Evolutionary conservation across 2,113 vertebrate genomes (phyloP), one percentile per base, ranked within the genome.

Genomic region (Promerops cafer): DNA sequence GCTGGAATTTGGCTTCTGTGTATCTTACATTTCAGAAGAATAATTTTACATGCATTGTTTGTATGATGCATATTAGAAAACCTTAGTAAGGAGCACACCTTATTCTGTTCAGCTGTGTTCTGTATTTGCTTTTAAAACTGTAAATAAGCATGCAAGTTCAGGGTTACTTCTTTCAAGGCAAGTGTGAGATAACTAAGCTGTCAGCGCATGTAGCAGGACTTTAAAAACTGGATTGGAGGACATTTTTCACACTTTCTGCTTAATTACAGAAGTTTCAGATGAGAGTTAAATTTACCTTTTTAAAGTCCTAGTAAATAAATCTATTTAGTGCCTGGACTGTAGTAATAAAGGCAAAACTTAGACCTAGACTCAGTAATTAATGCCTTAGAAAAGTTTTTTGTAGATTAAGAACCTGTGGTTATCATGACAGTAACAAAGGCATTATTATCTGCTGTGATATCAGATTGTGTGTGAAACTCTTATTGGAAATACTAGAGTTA

Each of bases 401-500:
- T 69, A 9, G 33, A 27, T 50, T 40, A n/a, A 13, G 75, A 78
- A 33, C 42, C 44, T 13, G 0, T 56, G 44, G 22, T 70, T 72
- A 52, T 68, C 3, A 6, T 53, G 33, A 12, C 49, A 37, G 23
- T 54, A 53, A 20, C 7, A 8, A 53, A 69, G 39, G 45, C 33
- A 26, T 53, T 52, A 27, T 52, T 52, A 19, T 45, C 27, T 6
- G 3, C 56, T 64, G 52, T 71, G n/a, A 6, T 9, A 49, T n/a
- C 54, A 82, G 16, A 8, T 31, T 47, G 35, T 63, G 9, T 75
- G 59, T 88, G 59, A 61, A 83, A 45, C 21, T 47, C 4, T 11
- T 49, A 2, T 0, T 3, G 16, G 27, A 68, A 91, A 23, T 33
- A 7, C 19, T n/a, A 1, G 33, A 71, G 42, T 54, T 93, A 0